Evolutionary conservation across 2,888 invertebrate species (phyloP), one percentile per base, ranked within the genome.

Genomic region (Amblyjoppa fuscipennis): DNA sequence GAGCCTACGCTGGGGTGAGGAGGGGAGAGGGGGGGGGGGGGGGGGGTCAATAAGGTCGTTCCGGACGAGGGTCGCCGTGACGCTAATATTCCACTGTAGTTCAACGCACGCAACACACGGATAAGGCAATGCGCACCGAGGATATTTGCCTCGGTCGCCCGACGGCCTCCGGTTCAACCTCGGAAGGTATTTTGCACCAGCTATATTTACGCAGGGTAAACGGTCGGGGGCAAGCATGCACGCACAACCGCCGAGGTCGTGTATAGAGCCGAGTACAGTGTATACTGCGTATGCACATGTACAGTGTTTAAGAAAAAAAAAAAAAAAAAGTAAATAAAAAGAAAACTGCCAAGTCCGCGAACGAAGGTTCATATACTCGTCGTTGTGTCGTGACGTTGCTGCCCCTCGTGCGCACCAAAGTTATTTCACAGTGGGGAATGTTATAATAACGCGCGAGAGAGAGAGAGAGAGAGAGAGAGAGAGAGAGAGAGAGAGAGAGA

Each of bases 111-210:
- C 56, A 68, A 28, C 59, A 11, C 25, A 59, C 28, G 56, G 56
- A 56, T 56, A 56, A 56, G 56, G 56, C 56, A 20, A 56, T 66
- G 53, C n/a, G 45, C 41, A 64, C 16, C 34, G 31, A 61, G 68
- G 68, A 81, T 86, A 90, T 91, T 92, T 88, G 88, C 89, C 81
- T 87, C 87, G 89, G 87, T 66, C 51, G 69, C 88, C 20, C 28
- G 28, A 91, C 90, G 91, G 90, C 92, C 92, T 91, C 90, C 89
- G 89, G 81, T 88, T 79, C 89, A 92, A 89, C 91, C 92, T 92
- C 92, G 91, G 88, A 90, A 92, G 89, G 90, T 92, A 92, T 92
- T 92, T 91, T 90, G 89, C 90, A 88, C 89, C 88, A 85, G 87
- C 89, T 89, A 90, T 92, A 91, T 92, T 92, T 92, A 90, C 90